Conservation (phyloP, 2,113 vertebrate species). For the Panthera tigris region DNA sequence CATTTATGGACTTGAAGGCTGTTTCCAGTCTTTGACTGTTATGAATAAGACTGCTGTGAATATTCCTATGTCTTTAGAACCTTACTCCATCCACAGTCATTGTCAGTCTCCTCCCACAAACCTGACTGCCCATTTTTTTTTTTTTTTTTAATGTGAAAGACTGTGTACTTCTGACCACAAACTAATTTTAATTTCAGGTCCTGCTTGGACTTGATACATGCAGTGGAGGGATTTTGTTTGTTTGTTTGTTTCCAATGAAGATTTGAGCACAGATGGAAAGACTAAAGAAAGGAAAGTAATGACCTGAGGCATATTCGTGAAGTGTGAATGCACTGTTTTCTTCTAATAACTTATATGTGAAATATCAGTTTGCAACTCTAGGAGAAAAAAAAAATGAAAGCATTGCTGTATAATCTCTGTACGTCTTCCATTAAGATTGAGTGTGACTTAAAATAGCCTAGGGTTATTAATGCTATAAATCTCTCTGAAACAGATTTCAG, state of each 20-base stretch:
- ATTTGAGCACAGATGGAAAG: conserved; percentile 18
- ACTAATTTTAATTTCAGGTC: conserved; percentile 49
- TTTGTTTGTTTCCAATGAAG: not conserved
- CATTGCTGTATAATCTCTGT: conserved; percentile 51
- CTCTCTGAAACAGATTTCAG: conserved; percentile 70
- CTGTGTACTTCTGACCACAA: conserved; percentile 29
- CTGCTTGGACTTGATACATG: conserved; percentile 39
- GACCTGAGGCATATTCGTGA: conserved; percentile 63
- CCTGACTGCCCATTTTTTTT: not conserved
- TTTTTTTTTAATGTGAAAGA: not conserved
- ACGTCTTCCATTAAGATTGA: conserved; percentile 71
- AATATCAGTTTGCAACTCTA: conserved; percentile 64
- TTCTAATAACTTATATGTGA: conserved; percentile 69
- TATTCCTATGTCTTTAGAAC: not conserved
- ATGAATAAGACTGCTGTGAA: not conserved
- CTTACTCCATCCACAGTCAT: not conserved
- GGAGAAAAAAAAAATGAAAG: conserved; percentile 44
- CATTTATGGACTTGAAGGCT: not conserved
- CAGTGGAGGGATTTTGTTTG: not conserved
- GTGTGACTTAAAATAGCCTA: conserved; percentile 75
- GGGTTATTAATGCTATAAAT: conserved; percentile 79
- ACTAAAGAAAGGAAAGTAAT: conserved; percentile 56
- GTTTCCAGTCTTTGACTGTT: not conserved
- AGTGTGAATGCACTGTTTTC: conserved; percentile 57
- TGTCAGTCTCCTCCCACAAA: not conserved